Evolutionary conservation across 2,888 invertebrate species (phyloP).

Genomic region (Acrobasis consociella): DNA sequence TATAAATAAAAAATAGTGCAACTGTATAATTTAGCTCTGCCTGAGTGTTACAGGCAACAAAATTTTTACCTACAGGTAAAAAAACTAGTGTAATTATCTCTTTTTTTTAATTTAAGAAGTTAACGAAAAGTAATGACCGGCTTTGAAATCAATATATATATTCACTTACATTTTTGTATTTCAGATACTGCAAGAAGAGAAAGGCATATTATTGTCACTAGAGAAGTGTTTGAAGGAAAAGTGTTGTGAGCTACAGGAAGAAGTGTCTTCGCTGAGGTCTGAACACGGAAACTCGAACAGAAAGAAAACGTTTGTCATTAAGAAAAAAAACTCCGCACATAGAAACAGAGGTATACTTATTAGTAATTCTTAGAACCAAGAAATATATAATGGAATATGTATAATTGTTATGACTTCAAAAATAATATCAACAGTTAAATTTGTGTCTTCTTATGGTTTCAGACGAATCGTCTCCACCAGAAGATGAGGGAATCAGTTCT

Average conservation of each 20-base stretch:
- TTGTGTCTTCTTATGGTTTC: constrained; percentile 39
- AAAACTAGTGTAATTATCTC: no score
- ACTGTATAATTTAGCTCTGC: no score
- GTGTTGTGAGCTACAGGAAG: constrained; percentile 88
- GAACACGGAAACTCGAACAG: constrained; percentile 74
- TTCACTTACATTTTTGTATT: constrained; percentile 29
- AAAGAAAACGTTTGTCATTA: constrained; percentile 74
- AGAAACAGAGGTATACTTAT: constrained; percentile 68
- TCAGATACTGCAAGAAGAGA: constrained; percentile 90
- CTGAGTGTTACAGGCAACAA: no score
- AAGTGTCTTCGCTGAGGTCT: constrained; percentile 84
- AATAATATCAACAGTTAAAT: background rate
- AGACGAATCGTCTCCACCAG: constrained; percentile 89
- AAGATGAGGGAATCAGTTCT: constrained; percentile 94
- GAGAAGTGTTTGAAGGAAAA: constrained; percentile 89
- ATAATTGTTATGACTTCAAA: background rate
- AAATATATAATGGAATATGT: background rate
- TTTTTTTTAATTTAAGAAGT: no score
- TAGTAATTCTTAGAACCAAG: no score
- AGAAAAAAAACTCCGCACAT: constrained; percentile 74
- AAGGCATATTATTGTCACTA: constrained; percentile 87
- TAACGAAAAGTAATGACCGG: no score
- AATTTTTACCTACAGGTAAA: no score
- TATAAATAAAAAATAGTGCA: no score
- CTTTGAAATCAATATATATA: background rate